These are phyloP conservation scores for Emydura subglobosa DNA, from an alignment of 2,113 vertebrate genomes.

Conservation along the genomic window DNA sequence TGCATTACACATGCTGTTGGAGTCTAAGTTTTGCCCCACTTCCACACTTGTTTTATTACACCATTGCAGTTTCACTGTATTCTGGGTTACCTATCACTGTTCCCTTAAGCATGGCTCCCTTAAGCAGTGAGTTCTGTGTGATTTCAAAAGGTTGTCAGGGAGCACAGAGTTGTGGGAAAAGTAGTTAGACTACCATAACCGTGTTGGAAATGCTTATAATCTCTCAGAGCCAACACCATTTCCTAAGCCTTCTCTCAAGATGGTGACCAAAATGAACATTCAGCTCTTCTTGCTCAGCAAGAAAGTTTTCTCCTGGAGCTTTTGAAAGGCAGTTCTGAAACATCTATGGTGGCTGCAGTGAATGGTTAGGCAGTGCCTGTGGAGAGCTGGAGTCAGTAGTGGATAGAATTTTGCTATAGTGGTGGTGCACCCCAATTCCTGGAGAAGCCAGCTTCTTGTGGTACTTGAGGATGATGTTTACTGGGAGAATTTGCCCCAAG, in stretches of 20 bases:
- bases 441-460: neutral
- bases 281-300: neutral
- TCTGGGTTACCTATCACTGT: neutral
- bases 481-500: neutral
- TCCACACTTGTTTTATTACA: neutral
- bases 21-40: neutral
- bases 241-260: neutral
- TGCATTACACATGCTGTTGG: neutral
- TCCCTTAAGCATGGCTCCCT: no score
- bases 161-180: neutral
- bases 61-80: neutral
- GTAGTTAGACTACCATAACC: neutral
- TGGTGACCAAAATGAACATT: neutral
- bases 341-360: neutral
- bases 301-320: neutral
- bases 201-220: neutral
- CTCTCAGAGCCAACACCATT: neutral
- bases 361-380: neutral
- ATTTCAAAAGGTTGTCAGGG: neutral
- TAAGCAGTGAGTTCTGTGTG: neutral
- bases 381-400: neutral
- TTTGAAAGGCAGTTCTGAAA: slow-evolving; percentile 10
- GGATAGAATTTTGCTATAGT: neutral
- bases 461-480: neutral
- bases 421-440: neutral